phyloP scores from a whole-genome alignment of 1,140 invertebrate species.

The Oedothorax gibbosus region DNA sequence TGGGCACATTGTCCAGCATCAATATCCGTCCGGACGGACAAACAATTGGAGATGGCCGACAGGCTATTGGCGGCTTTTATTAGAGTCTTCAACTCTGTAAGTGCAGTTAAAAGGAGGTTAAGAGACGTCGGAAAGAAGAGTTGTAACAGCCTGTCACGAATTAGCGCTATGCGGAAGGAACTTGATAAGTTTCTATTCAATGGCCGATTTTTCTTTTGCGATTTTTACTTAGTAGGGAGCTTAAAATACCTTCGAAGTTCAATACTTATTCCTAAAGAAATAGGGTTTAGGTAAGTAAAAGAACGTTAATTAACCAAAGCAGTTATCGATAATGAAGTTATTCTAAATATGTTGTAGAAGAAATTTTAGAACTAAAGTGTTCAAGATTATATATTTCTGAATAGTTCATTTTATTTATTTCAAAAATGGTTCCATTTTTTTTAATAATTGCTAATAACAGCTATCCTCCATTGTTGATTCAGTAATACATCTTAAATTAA shows the following conservation, averaged over 20 bases:
- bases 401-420: too few species aligned
- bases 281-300: background rate
- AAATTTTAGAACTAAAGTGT: too few species aligned
- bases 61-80: background rate
- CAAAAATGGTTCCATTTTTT: too few species aligned
- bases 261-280: background rate
- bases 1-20: background rate
- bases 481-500: too few species aligned
- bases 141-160: background rate
- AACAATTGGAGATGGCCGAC: constrained; percentile 11
- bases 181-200: background rate
- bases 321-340: too few species aligned
- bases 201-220: background rate
- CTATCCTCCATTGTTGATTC: too few species aligned
- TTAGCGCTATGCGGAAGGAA: background rate
- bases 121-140: background rate
- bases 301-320: background rate
- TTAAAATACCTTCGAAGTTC: background rate
- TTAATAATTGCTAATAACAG: too few species aligned
- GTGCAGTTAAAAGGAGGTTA: constrained; percentile 38
- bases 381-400: too few species aligned
- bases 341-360: too few species aligned
- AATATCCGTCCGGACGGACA: background rate
- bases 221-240: background rate
- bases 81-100: background rate